phyloP scores from a whole-genome alignment of 2,888 invertebrate species.

The Isotomurus palustris region DNA sequence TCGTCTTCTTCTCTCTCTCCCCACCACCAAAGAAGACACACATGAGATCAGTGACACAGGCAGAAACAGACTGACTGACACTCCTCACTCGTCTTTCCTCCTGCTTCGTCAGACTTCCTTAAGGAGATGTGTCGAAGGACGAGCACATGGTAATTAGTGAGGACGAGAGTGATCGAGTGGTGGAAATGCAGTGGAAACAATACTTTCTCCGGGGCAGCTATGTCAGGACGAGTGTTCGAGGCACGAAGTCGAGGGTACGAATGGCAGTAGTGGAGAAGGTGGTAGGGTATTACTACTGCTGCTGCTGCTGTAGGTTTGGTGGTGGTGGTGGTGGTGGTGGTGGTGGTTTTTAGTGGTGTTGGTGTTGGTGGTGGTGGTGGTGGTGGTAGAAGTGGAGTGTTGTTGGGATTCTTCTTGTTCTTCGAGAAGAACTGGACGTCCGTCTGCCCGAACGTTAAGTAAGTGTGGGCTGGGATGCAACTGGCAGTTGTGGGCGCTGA shows the following conservation, averaged over 20 bases:
- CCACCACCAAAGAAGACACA: too few relatives aligned
- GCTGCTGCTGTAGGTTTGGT: conserved; percentile 24
- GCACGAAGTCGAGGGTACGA: conserved; percentile 37
- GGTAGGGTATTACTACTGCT: conserved; percentile 39
- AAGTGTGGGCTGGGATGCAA: conserved; percentile 31
- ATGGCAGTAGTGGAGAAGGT: conserved; percentile 36
- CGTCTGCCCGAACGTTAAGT: not conserved
- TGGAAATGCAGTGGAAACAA: conserved; percentile 7
- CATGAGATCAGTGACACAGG: too few relatives aligned
- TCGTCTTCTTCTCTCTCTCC: not conserved
- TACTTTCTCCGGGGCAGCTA: conserved; percentile 4
- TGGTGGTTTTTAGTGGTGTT: conserved; percentile 10
- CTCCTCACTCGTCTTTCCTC: too few relatives aligned
- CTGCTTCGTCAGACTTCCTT: too few relatives aligned
- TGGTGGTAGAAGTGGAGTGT: conserved; percentile 13
- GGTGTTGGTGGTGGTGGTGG: conserved; percentile 17
- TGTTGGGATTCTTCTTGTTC: not conserved
- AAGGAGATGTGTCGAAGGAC: too few relatives aligned
- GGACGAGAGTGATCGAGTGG: too few relatives aligned
- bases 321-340: conserved; percentile 18
- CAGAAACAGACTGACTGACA: not conserved
- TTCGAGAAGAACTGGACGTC: not conserved
- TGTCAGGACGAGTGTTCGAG: conserved; percentile 25
- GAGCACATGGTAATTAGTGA: too few relatives aligned
- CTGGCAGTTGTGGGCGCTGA: conserved; percentile 44